A percentile compares a stretch with the other conserved stretches of the same genome.
phyloP scores from a whole-genome alignment of 2,888 invertebrate genomes.

The Trachelus iudaicus region DNA sequence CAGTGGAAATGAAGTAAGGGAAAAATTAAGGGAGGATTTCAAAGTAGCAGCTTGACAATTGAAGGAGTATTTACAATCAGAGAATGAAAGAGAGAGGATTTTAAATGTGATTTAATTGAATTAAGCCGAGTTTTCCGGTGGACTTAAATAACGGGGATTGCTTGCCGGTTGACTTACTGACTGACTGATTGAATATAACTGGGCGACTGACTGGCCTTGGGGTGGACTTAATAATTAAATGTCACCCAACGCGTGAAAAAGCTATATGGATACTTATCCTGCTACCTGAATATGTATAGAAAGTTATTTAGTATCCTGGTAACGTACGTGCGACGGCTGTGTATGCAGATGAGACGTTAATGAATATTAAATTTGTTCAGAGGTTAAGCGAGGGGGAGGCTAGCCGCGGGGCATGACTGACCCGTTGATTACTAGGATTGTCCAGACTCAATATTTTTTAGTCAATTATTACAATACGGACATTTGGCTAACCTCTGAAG shows the following conservation, averaged over 20 bases:
- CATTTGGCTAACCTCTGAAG: background rate
- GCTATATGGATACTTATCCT: background rate
- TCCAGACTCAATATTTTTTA: background rate
- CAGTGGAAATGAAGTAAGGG: background rate
- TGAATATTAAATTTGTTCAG: background rate
- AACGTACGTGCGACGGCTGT: background rate
- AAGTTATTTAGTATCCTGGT: background rate
- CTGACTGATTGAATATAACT: background rate
- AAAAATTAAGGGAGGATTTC: background rate
- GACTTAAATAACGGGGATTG: background rate
- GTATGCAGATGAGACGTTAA: background rate
- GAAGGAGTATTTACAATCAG: background rate
- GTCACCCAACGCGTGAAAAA: background rate
- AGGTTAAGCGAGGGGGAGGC: background rate
- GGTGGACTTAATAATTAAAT: background rate
- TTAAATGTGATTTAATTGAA: background rate
- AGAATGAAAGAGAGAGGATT: background rate
- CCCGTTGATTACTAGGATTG: background rate
- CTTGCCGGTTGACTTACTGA: background rate
- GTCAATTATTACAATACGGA: background rate
- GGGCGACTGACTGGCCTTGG: background rate
- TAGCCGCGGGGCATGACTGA: background rate
- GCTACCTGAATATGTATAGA: background rate
- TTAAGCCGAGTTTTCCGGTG: background rate
- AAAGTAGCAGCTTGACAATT: background rate